Conservation (phyloP, 2,113 vertebrate genomes). For the Proteles cristata region DNA sequence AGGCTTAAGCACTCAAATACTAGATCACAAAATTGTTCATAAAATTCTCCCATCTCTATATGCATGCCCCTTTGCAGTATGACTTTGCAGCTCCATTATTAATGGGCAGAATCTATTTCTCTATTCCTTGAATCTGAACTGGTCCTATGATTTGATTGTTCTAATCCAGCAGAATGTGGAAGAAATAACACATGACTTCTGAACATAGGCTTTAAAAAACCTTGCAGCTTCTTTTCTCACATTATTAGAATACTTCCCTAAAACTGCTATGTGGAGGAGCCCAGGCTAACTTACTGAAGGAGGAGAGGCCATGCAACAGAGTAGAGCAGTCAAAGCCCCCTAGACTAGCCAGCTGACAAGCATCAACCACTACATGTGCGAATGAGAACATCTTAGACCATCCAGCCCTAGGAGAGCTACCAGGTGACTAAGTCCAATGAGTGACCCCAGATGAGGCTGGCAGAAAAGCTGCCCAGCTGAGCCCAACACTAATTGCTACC, state of each 20-base stretch:
- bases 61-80: neutral
- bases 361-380: neutral
- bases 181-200: constrained; percentile 2
- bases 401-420: neutral
- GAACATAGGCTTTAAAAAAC: neutral
- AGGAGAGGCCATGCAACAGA: neutral
- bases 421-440: neutral
- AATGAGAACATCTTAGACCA: neutral
- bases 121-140: neutral
- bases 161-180: neutral
- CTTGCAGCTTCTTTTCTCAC: neutral
- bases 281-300: neutral
- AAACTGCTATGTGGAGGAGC: neutral
- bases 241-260: neutral
- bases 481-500: neutral
- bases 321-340: neutral
- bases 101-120: neutral
- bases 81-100: neutral
- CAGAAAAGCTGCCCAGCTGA: neutral
- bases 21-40: neutral
- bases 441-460: neutral
- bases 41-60: neutral
- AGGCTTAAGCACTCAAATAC: constrained; percentile 14
- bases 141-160: neutral
- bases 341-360: neutral